Evolutionary conservation across 2,888 invertebrate genomes (phyloP), one percentile per base, ranked within the genome.

Genomic region (Abscondita cerata): DNA sequence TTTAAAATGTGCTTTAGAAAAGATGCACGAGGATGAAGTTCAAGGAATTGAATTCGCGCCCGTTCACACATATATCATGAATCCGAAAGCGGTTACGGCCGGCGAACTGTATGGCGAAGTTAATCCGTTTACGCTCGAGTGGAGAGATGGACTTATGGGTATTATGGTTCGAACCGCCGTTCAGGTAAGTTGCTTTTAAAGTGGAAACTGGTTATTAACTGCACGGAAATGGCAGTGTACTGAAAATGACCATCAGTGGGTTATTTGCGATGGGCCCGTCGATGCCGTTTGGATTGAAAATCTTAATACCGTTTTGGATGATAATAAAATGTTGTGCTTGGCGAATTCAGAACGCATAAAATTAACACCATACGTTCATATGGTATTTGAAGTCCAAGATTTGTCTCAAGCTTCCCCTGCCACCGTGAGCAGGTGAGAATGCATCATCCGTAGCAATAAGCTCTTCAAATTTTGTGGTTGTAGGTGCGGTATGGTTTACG

Each of bases 221-320:
- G n/a, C n/a, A n/a, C 18, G n/a, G 36, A 38, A 56, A 62, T 65
- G 68, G 53, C 57, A 84, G 83, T 76, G 75, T 59, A 77, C 76
- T 59, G 85, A 82, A 2, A 83, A 87, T 57, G 89, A 93, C 70
- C 95, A 95, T 76, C 95, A 95, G 74, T 96, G 95, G 95, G 86
- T 95, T 53, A 87, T 95, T 40, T 95, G 94, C 78, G 95, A 95
- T 76, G 95, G 95, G 0, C 95, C 93, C 0, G 95, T 96, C 0
- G 95, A 95, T 78, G 95, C 95, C 0, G 89, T 95, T 15, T 96
- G 96, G 95, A 95, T 96, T 66, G 96, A 96, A 80, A 95, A 95
- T 76, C 88, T 96, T 87, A 95, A 95, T 79, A 94, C 95, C 0
- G 95, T 95, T 0, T 83, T 95, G 4, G 96, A 96, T 75, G 95